These are phyloP conservation scores for Callinectes sapidus DNA, from an alignment of 2,888 invertebrate genomes.

Conservation along the genomic window DNA sequence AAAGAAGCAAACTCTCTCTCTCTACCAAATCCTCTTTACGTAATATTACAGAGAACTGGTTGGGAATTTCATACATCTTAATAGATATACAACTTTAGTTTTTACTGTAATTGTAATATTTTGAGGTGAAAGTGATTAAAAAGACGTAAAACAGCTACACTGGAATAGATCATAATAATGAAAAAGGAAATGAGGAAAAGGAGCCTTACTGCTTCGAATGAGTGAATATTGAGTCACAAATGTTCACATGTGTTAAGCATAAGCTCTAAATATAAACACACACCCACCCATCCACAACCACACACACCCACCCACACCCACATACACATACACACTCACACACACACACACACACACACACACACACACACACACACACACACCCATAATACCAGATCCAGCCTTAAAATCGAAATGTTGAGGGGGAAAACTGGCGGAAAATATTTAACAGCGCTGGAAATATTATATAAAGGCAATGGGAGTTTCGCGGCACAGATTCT, in stretches of 20 bases:
- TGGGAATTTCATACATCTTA: neutral
- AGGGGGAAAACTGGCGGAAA: neutral
- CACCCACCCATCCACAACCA: neutral
- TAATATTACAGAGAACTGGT: neutral
- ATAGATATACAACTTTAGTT: neutral
- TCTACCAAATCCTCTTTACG: neutral
- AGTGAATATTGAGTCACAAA: neutral
- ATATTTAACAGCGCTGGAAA: slow-evolving; percentile 19
- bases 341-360: neutral
- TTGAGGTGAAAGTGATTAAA: neutral
- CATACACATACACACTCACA: neutral
- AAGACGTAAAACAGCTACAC: neutral
- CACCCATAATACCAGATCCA: neutral
- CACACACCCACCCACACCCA: neutral
- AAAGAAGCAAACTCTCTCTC: neutral
- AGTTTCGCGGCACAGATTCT: slow-evolving; percentile 16
- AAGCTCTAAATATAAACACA: neutral
- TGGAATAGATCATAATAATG: neutral
- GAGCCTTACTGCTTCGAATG: neutral
- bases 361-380: slow-evolving; percentile 25
- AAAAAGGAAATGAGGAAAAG: neutral
- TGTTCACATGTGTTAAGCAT: neutral
- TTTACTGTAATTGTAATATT: neutral
- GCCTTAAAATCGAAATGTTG: slow-evolving; percentile 10
- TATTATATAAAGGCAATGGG: slow-evolving; percentile 31